Base-by-base conservation (phyloP, 2,113 vertebrate species). In the Diglossa brunneiventris region DNA sequence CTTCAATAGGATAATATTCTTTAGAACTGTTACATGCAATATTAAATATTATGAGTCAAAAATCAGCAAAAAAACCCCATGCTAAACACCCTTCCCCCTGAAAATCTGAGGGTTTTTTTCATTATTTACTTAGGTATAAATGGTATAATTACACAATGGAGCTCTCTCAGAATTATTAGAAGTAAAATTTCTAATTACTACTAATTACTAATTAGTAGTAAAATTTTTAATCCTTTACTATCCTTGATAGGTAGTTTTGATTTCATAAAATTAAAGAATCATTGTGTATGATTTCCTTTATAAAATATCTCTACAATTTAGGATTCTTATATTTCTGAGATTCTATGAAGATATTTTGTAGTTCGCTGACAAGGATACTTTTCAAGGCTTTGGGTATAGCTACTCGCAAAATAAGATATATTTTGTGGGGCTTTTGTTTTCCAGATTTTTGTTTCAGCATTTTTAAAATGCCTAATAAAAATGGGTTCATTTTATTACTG, bases 51-150 rank as follows among this genome's bases (percentile, higher is more conserved):
- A 3, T 33, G 13, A 66, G 17, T 46, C 9, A 81, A 61, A 74
- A 50, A 33, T 28, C 23, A 24, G 13, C 6, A 20, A 41, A 46
- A 66, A 12, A 4, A 4, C 0, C 0, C 15, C 21, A 46, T 2
- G 2, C 4, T 58, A 27, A 77, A 30, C 5, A 77, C 4, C 2
- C 4, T 58, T 68, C 2, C 5, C 17, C 3, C 12, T 47, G 11
- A 35, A 69, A 69, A 50, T 31, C 5, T 22, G 17, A n/a, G 13
- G 4, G 1, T 13, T 59, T 47, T 47, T 42, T 12, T 66, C 1
- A 7, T 23, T 2, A 7, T 42, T 58, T 42, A 50, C 3, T 9
- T 20, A 11, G 3, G 8, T 64, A 58, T 26, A 24, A 68, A 80
- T 55, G 0, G 1, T 50, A 7, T n/a, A 39, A 3, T 56, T 84